Evolutionary conservation across 2,888 invertebrate species (phyloP).

Genomic region (Papilio elwesi): DNA sequence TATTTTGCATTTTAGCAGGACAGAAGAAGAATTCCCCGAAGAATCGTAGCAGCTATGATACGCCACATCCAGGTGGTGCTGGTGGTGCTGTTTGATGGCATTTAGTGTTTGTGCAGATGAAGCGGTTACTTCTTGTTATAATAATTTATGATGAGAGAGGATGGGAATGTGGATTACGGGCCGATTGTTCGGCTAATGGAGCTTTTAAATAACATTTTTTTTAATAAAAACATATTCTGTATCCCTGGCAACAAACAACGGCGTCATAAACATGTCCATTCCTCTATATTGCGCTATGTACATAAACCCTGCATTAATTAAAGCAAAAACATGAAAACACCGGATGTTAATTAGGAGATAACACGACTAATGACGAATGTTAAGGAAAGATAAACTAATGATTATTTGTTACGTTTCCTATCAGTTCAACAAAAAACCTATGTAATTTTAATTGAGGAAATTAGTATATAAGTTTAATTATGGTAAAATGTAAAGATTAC

Average conservation of each 20-base stretch:
- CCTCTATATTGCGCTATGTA: not conserved
- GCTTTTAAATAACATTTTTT: not conserved
- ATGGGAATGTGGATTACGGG: not conserved
- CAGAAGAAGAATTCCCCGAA: too few relatives aligned
- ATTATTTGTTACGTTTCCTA: constrained; percentile 8
- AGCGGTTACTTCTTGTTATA: too few relatives aligned
- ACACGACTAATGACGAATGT: constrained; percentile 20
- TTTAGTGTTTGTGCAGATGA: too few relatives aligned
- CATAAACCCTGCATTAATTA: constrained; percentile 22
- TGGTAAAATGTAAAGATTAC: not conserved
- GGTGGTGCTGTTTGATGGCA: too few relatives aligned
- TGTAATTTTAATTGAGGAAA: not conserved
- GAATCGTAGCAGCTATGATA: too few relatives aligned
- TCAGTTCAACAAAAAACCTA: not conserved
- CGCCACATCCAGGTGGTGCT: too few relatives aligned
- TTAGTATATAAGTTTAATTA: not conserved
- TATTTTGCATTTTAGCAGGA: too few relatives aligned
- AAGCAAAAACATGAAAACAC: constrained; percentile 18
- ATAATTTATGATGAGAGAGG: too few relatives aligned
- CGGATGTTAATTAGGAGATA: constrained; percentile 30
- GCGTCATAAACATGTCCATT: not conserved
- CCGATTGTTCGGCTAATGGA: too few relatives aligned
- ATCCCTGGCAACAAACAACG: not conserved
- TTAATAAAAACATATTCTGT: not conserved
- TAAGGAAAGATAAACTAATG: not conserved